Conservation (phyloP, 2,888 invertebrate genomes). For the Drosophila subquinaria region DNA sequence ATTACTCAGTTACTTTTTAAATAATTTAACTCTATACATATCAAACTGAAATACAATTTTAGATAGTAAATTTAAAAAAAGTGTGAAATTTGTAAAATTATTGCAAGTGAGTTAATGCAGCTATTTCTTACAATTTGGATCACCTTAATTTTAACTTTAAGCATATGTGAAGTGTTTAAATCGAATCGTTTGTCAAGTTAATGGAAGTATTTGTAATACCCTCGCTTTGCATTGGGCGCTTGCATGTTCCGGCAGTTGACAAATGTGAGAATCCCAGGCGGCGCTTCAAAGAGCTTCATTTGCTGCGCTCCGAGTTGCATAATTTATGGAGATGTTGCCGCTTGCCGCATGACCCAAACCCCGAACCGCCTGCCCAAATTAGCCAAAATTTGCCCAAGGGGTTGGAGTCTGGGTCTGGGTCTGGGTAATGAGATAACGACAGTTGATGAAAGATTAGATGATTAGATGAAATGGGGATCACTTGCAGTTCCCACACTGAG, state of each 20-base stretch:
- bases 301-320: conserved; percentile 59
- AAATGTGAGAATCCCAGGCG: conserved; percentile 74
- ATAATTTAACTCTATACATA: neutral
- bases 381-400: conserved; percentile 65
- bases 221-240: conserved; percentile 6
- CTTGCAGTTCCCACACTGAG: conserved; percentile 72
- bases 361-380: conserved; percentile 55
- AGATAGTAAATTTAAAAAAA: neutral
- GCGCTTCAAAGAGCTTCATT: conserved; percentile 65
- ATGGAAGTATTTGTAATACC: conserved; percentile 6
- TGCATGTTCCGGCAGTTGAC: conserved; percentile 53
- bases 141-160: neutral
- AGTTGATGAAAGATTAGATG: conserved; percentile 54
- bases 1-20: no score
- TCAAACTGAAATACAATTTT: neutral
- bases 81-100: no score
- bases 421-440: conserved; percentile 53
- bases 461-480: conserved; percentile 38
- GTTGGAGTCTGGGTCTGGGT: neutral
- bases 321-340: conserved; percentile 60
- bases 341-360: conserved; percentile 21
- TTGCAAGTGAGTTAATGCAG: neutral
- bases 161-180: neutral
- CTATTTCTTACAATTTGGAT: neutral
- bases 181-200: conserved; percentile 2